Evolutionary conservation across 2,797 vertebrate species (phyloP).

Genomic region (Sebastes oblongus): DNA sequence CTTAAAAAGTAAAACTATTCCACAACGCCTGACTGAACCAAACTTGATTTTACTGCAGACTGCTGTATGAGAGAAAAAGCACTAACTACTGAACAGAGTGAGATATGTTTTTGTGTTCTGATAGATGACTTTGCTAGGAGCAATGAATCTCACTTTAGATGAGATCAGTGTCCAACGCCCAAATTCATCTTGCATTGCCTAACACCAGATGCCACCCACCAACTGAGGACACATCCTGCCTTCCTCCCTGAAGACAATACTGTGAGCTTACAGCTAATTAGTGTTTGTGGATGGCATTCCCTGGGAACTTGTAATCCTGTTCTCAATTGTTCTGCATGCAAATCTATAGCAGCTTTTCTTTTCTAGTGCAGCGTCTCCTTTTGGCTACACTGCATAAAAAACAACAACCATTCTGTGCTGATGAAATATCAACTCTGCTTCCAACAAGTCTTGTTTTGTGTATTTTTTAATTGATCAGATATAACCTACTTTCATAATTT

Average conservation of each 20-base stretch:
- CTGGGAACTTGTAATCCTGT: constrained; percentile 53
- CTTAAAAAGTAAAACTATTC: neutral
- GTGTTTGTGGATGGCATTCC: constrained; percentile 58
- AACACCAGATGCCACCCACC: constrained; percentile 54
- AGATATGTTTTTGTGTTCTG: neutral
- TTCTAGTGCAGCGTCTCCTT: neutral
- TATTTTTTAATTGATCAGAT: neutral
- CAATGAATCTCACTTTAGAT: constrained; percentile 17
- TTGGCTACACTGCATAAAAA: neutral
- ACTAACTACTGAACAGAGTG: neutral
- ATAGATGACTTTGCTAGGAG: neutral
- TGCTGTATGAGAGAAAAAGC: neutral
- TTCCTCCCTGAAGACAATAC: constrained; percentile 40
- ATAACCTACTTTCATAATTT: neutral
- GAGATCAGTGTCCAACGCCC: neutral
- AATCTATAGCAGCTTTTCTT: constrained; percentile 25
- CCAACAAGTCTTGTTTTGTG: neutral
- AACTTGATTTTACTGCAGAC: neutral
- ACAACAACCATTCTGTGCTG: neutral
- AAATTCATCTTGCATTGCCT: constrained; percentile 8
- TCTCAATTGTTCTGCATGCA: constrained; percentile 26
- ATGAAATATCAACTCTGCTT: neutral
- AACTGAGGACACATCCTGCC: constrained; percentile 26
- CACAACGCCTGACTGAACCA: neutral
- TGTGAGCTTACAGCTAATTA: constrained; percentile 59